phyloP scores from a whole-genome alignment of 1,140 invertebrate genomes.

The Euwallacea fornicatus region DNA sequence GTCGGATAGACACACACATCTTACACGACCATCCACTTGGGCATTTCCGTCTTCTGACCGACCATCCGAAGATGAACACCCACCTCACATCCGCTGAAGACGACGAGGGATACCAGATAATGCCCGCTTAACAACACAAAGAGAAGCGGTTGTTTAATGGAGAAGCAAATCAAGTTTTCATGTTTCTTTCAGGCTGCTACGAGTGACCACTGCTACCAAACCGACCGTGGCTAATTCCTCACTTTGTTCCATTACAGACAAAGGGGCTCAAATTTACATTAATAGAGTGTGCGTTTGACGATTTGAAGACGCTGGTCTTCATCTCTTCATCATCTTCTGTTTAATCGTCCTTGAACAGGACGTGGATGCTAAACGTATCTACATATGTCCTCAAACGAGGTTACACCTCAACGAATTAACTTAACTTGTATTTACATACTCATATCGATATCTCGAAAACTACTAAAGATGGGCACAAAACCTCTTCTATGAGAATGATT shows the following conservation, averaged over 20 bases:
- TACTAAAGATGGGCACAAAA: too few relatives aligned
- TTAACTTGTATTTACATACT: too few relatives aligned
- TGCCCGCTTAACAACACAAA: constrained; percentile 4
- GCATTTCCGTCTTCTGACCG: constrained; percentile 27
- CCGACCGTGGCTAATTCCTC: constrained; percentile 13
- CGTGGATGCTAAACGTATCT: too few relatives aligned
- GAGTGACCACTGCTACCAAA: constrained; percentile 5
- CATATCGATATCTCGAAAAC: too few relatives aligned
- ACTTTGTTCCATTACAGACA: background rate
- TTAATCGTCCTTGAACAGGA: too few relatives aligned
- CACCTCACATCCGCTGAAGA: constrained; percentile 28
- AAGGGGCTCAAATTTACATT: too few relatives aligned
- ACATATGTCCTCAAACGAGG: too few relatives aligned
- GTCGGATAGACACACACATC: constrained; percentile 9
- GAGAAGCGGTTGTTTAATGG: constrained; percentile 13
- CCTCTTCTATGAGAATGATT: too few relatives aligned
- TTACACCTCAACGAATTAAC: too few relatives aligned
- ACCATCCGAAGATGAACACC: constrained; percentile 32
- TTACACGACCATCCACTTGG: constrained; percentile 29
- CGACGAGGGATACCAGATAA: constrained; percentile 11
- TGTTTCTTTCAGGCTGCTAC: constrained; percentile 2
- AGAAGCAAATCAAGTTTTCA: constrained; percentile 19
- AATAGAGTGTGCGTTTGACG: too few relatives aligned
- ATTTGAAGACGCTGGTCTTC: background rate
- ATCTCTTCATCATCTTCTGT: background rate